Evolutionary conservation across 2,888 invertebrate species (phyloP).

Genomic region (Oligia fasciuncula): DNA sequence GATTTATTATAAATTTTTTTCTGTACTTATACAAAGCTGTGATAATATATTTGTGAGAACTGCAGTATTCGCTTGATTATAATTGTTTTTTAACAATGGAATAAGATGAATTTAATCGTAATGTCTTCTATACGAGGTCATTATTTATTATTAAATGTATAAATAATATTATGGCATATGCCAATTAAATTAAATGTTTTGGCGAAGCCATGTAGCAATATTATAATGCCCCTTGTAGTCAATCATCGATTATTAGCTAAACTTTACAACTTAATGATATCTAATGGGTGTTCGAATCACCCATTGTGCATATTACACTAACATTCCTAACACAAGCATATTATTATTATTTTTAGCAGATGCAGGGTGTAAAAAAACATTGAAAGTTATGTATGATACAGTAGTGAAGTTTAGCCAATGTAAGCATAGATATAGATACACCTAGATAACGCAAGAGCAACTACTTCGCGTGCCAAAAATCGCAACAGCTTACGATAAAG

Average conservation of each 20-base stretch:
- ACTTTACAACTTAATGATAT: neutral
- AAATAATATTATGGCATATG: neutral
- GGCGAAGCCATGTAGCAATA: neutral
- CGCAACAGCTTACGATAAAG: too few relatives aligned
- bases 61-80: slow-evolving; percentile 24
- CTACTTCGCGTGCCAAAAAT: too few relatives aligned
- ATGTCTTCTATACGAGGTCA: slow-evolving; percentile 13
- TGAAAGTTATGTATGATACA: neutral
- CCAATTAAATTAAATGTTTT: neutral
- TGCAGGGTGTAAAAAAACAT: too few relatives aligned
- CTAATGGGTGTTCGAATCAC: slow-evolving; percentile 16
- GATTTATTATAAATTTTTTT: too few relatives aligned
- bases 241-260: neutral
- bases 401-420: neutral
- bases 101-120: neutral
- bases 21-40: neutral
- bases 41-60: slow-evolving; percentile 14
- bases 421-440: too few relatives aligned
- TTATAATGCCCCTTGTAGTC: neutral
- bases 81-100: neutral
- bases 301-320: neutral
- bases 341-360: neutral
- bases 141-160: slow-evolving; percentile 1
- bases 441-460: too few relatives aligned
- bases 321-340: neutral